Percentiles rank a stretch among this genome's conserved stretches.
phyloP scores from a whole-genome alignment of 35 echinoderm and acorn worm genomes.

The Diadema setosum region DNA sequence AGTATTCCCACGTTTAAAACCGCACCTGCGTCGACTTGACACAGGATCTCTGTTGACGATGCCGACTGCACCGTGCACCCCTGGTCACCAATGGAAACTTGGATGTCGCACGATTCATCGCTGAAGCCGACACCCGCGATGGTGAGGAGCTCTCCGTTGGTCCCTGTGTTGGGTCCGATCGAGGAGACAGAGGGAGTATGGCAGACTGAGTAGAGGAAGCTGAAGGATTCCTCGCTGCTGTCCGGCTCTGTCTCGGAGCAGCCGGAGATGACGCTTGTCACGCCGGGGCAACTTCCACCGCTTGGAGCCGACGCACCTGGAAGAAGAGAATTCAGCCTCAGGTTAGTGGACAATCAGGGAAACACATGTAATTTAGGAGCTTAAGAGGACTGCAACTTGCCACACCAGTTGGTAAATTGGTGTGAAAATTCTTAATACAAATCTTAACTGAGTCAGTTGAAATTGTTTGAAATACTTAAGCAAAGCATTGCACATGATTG shows the following conservation, averaged over 20 bases:
- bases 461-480: too few species aligned
- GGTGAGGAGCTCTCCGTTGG: not conserved
- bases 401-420: too few species aligned
- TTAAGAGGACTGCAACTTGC: too few species aligned
- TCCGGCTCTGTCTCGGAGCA: not conserved
- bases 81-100: conserved; percentile 16
- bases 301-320: not conserved
- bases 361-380: not conserved
- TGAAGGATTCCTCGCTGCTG: not conserved
- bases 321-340: not conserved
- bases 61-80: not conserved
- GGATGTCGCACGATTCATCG: conserved; percentile 20
- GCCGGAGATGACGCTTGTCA: not conserved
- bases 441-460: too few species aligned
- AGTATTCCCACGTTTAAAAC: conserved; percentile 2
- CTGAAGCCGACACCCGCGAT: conserved; percentile 57
- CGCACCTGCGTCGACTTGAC: conserved; percentile 22
- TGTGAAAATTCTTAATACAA: too few species aligned
- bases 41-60: not conserved
- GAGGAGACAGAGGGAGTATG: conserved; percentile 15
- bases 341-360: not conserved
- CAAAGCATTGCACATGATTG: too few species aligned
- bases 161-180: conserved; percentile 40
- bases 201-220: conserved; percentile 50
- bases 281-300: not conserved